Conservation (phyloP, 2,797 vertebrate species). For the Vultur gryphus region DNA sequence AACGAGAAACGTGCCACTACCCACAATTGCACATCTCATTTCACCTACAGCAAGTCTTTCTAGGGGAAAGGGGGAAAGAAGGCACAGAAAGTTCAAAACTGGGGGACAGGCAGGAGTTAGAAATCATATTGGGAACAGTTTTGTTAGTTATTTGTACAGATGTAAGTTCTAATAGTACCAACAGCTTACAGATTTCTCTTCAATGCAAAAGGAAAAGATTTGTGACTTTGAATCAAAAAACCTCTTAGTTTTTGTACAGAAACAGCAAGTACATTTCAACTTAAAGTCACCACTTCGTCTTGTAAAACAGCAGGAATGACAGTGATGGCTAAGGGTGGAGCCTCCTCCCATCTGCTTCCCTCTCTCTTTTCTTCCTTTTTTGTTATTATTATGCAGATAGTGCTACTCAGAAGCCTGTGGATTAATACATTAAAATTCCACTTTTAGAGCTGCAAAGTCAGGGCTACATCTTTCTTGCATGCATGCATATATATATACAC, state of each 20-base stretch:
- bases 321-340: not conserved
- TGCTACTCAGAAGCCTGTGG: not conserved
- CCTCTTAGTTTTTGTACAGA: not conserved
- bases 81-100: not conserved
- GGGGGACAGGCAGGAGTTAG: not conserved
- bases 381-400: not conserved
- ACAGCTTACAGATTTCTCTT: not conserved
- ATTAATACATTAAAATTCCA: not conserved
- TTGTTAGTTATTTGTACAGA: not conserved
- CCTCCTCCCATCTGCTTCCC: not conserved
- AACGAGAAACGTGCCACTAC: not conserved
- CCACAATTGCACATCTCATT: not conserved
- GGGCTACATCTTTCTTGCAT: not conserved
- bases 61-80: not conserved
- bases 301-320: not conserved
- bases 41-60: not conserved
- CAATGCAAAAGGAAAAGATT: not conserved
- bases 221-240: not conserved
- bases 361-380: not conserved
- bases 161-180: not conserved
- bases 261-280: not conserved
- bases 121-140: not conserved
- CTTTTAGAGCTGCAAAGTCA: not conserved
- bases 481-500: rapidly evolving
- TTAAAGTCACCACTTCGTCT: not conserved